These are phyloP conservation scores for Anabacerthia variegaticeps DNA, from an alignment of 2,797 vertebrate genomes.

Conservation along the genomic window DNA sequence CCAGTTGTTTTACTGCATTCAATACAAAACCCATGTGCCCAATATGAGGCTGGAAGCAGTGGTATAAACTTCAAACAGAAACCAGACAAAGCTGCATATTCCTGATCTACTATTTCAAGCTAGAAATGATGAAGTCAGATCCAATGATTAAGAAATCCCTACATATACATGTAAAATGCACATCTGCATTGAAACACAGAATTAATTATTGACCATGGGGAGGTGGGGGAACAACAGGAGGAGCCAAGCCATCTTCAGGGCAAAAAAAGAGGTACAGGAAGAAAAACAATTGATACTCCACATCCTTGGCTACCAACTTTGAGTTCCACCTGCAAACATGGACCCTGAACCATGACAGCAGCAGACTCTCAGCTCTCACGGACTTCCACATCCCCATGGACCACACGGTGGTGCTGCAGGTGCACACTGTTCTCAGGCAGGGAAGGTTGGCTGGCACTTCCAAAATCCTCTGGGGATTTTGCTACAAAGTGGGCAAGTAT, in stretches of 20 bases:
- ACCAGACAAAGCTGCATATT: not conserved
- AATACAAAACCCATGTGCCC: not conserved
- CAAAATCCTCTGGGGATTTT: not conserved
- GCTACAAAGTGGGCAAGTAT: not conserved
- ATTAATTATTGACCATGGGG: not conserved
- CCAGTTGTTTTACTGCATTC: not conserved
- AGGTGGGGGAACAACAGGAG: not conserved
- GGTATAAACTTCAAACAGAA: not conserved
- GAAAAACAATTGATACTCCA: not conserved
- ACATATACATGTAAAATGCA: not conserved
- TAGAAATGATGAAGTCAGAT: not conserved
- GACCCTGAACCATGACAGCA: not conserved
- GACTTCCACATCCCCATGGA: not conserved
- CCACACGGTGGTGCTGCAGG: conserved; percentile 61
- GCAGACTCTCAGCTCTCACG: not conserved
- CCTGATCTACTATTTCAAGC: not conserved
- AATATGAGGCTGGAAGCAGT: not conserved
- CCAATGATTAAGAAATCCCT: not conserved
- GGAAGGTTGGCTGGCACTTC: not conserved
- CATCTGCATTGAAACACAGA: not conserved
- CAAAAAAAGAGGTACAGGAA: not conserved
- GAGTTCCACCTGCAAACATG: not conserved
- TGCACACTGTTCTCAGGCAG: not conserved
- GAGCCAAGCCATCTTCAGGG: not conserved
- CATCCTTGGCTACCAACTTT: not conserved